Evolutionary conservation across 2,113 vertebrate genomes (phyloP).

Genomic region (Calidris pygmaea): DNA sequence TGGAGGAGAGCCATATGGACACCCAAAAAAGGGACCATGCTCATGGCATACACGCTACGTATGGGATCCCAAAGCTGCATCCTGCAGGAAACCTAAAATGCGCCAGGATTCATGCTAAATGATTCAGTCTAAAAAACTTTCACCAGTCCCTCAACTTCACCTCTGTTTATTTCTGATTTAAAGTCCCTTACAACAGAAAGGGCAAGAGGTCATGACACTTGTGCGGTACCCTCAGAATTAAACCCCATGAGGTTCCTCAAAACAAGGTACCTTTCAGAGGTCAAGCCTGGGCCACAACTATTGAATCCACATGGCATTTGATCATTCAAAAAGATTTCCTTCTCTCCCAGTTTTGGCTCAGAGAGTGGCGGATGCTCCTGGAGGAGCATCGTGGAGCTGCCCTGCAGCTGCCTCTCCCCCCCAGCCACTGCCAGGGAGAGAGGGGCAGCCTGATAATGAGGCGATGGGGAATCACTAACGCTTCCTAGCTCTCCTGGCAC

Average conservation of each 20-base stretch:
- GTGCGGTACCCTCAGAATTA: background rate
- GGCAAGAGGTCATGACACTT: background rate
- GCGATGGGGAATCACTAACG: background rate
- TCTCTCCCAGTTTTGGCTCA: background rate
- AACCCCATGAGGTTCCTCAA: background rate
- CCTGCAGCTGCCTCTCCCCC: background rate
- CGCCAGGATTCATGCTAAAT: background rate
- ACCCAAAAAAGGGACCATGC: background rate
- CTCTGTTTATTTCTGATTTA: conserved; percentile 57
- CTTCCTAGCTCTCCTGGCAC: background rate
- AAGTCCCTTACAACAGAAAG: conserved; percentile 47
- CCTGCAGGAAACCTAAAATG: background rate
- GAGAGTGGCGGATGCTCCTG: fast-evolving
- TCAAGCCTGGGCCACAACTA: conserved; percentile 27
- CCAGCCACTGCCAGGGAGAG: background rate
- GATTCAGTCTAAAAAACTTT: conserved; percentile 15
- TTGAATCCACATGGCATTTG: background rate
- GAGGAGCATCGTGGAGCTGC: background rate
- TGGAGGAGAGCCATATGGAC: background rate
- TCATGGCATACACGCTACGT: background rate
- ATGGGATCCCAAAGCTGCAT: background rate
- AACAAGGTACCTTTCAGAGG: conserved; percentile 19
- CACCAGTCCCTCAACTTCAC: background rate
- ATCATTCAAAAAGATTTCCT: background rate
- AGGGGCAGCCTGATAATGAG: background rate